Percentiles rank a stretch among this genome's conserved stretches.
phyloP scores from a whole-genome alignment of 2,113 vertebrate genomes.

The Proterorhinus semilunaris region DNA sequence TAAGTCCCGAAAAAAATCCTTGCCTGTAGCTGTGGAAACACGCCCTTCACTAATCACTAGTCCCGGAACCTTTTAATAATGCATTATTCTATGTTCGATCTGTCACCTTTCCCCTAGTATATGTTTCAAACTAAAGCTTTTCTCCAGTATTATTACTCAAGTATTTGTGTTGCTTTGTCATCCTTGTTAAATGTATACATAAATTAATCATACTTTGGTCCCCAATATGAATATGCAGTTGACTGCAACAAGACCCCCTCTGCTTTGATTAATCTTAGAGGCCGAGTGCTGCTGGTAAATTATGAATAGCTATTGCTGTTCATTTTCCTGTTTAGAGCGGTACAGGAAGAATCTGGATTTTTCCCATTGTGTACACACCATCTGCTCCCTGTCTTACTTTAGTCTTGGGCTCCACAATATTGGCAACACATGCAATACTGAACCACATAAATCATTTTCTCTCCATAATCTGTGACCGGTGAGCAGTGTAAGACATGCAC shows the following conservation, averaged over 20 bases:
- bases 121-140: not conserved
- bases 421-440: not conserved
- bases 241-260: not conserved
- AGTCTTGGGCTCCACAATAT: not conserved
- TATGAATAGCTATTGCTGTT: conserved; percentile 9
- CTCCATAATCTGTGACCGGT: no score
- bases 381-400: not conserved
- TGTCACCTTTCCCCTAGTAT: not conserved
- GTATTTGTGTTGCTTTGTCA: no score
- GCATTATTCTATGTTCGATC: not conserved
- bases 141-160: not conserved
- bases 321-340: not conserved
- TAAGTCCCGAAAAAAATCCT: no score
- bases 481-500: no score
- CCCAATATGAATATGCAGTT: not conserved
- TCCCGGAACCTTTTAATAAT: not conserved
- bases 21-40: not conserved
- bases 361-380: not conserved
- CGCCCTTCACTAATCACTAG: not conserved
- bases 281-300: not conserved
- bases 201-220: not conserved
- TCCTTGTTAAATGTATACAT: no score
- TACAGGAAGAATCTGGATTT: conserved; percentile 1
- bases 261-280: not conserved
- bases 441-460: not conserved